Base-by-base conservation (phyloP, 23 tunicate species). In the Trididemnum miniatum region DNA sequence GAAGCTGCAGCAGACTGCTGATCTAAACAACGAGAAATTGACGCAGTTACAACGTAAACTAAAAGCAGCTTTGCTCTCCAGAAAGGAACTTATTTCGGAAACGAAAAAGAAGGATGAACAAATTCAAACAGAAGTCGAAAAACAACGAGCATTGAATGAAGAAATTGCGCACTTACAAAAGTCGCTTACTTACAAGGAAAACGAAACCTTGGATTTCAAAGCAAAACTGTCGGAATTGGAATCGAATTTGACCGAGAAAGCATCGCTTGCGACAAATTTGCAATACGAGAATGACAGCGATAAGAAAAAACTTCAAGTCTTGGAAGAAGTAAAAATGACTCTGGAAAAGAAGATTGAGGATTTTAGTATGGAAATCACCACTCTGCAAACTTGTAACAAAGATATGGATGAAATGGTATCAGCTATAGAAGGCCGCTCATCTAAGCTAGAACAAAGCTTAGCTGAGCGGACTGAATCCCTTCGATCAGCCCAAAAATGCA, bases 391-490 rank as follows among this genome's bases (percentile, higher is more conserved):
- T 7, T 9, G 9, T 15, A 44, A 44, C 54, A 12, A 89, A 91
- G 97, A 91, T 73, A 72, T 91, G 81, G 86, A 86, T 65, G 91
- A 86, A 38, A 91, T 86, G 84, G 91, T 84, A n/a, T 38, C 87
- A 18, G 91, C 91, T n/a, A 60, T 86, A 64, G 97, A 91, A 71
- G 27, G 75, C 22, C 49, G 85, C 34, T 36, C 79, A 30, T 23
- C 74, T 71, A 77, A 86, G 77, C 63, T 91, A 76, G 87, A 91
- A 79, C 86, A 82, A 62, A 82, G 39, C 1, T 34, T 86, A 12
- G 65, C 74, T 2, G 91, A 86, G 35, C 59, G 85, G 3, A 67
- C 85, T 31, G 97, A 91, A 32, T 35, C 87, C 32, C 65, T 91
- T 25, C 79, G 88, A 9, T 72, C 76, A 20, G 83, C 85, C 15